Evolutionary conservation across 2,888 invertebrate genomes (phyloP), one percentile per base, ranked within the genome.

Genomic region (Pachliopta kotzebuea): DNA sequence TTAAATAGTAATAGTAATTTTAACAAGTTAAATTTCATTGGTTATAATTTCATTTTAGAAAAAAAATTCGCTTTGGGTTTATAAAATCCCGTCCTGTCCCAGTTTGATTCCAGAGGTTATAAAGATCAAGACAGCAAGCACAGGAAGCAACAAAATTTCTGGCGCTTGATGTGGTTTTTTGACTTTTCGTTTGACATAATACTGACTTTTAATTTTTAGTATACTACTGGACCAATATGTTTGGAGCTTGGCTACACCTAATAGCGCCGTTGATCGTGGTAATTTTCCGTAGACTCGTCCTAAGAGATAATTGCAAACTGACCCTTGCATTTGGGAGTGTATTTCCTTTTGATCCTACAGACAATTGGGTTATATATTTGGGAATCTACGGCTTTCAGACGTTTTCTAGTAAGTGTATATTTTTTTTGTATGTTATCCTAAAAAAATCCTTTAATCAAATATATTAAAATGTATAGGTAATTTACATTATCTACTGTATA

Each of bases 321-420:
- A 62, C 73, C n/a, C 68, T 85, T 0, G 83, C 83, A 8, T 81
- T 83, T 53, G 74, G 73, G 29, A 80, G 79, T 66, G 75, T 74
- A 1, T 81, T 78, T 50, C 85, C 84, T 0, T 84, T 80, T 66
- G 76, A 83, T 68, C 74, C 78, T 7, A 69, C 68, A 3, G 71
- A 72, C 63, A 77, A 71, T 69, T 83, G 80, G 84, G 37, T 68
- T 14, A 73, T 70, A 67, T 87, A 86, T 72, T 69, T 80, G 50
- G 66, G 66, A 20, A 72, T 77, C 21, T 86, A 86, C 70, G 61
- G 73, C 20, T 81, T 83, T 67, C 77, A 86, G 69, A 67, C 63
- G 50, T 83, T 78, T 66, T 73, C 76, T 57, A 76, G 86, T 86
- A 75, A 79, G 83, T 80, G 55, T 52, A 42, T 21, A 20, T 14